Conservation (phyloP, 2,888 invertebrate genomes). For the Crossocerus cetratus region DNA sequence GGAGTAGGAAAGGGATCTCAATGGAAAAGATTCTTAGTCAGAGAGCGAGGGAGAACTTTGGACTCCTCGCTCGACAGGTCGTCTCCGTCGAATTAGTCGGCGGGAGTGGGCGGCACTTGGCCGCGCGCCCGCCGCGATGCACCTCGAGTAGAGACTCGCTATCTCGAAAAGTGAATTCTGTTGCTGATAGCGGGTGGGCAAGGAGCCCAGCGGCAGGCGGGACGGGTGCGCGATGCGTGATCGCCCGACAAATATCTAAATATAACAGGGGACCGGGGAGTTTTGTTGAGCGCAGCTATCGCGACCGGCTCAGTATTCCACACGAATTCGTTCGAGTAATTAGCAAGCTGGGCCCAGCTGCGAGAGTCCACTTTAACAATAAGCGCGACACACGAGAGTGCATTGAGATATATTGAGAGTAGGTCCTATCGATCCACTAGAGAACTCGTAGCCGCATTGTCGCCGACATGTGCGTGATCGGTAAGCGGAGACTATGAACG, state of each 20-base stretch:
- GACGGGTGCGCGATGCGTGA: too few species aligned
- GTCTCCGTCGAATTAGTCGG: too few species aligned
- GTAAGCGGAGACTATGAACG: slow-evolving; percentile 26
- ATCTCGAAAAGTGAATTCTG: too few species aligned
- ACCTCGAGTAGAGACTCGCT: too few species aligned
- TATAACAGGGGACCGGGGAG: slow-evolving; percentile 40
- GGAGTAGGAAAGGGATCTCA: too few species aligned
- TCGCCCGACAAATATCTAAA: slow-evolving; percentile 40
- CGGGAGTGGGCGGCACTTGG: too few species aligned
- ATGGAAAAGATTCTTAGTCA: too few species aligned
- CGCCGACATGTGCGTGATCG: slow-evolving; percentile 38
- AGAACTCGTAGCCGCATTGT: not conserved
- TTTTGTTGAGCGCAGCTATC: not conserved
- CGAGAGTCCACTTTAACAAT: not conserved
- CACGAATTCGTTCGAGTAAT: slow-evolving; percentile 24
- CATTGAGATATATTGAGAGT: slow-evolving; percentile 9
- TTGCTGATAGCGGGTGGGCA: not conserved
- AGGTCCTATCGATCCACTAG: slow-evolving; percentile 22
- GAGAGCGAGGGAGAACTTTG: too few species aligned
- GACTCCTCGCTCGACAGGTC: too few species aligned
- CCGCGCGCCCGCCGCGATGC: too few species aligned
- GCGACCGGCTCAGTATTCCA: slow-evolving; percentile 31
- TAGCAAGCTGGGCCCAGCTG: slow-evolving; percentile 1
- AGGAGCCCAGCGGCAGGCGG: too few species aligned
- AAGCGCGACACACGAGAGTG: slow-evolving; percentile 1